Base-by-base conservation (phyloP, 2,888 invertebrate genomes). In the Trileptium ribeirensis region DNA sequence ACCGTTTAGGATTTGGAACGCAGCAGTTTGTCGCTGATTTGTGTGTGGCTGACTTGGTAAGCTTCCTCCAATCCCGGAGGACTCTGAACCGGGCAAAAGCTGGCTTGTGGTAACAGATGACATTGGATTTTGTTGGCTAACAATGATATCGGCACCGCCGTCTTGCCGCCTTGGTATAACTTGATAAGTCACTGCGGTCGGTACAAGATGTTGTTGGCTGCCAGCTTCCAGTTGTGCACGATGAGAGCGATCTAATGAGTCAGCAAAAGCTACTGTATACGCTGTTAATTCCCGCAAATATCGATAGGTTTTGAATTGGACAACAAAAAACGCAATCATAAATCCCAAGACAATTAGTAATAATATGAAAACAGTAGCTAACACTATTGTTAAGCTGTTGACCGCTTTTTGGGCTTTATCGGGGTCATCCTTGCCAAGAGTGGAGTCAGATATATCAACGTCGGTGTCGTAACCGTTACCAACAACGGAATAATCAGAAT, bases 291-390 rank as follows among this genome's bases (percentile, higher is more conserved):
- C 77, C 3, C 77, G 77, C 77, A 75, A 75, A n/a, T 38, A 75
- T 3, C 77, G 77, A 29, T 75, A 39, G n/a, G 3, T 3, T 39
- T 38, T 33, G n/a, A 75, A 75, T 24, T n/a, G n/a, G 15, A 75
- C 77, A 24, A 75, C 77, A 75, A 75, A 75, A 36, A 75, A 75
- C 77, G 38, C 36, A 38, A 75, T 75, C n/a, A 75, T 36, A n/a
- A 75, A 36, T 8, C 34, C 77, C 2, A 75, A 8, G 34, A 39
- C 77, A 51, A 51, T 24, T 24, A 51, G 51, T 8, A 51, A 51
- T 24, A 24, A 51, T 8, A 51, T 51, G 51, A 51, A 51, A 15
- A 51, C 51, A 8, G 51, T 51, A 8, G 51, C 51, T 8, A 51
- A 51, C 8, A 51, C 51, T 15, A 51, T 24, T 24, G 51, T 51